Evolutionary conservation across 2,888 invertebrate species (phyloP), one percentile per base, ranked within the genome.

Genomic region (Cheilosia scutellata): DNA sequence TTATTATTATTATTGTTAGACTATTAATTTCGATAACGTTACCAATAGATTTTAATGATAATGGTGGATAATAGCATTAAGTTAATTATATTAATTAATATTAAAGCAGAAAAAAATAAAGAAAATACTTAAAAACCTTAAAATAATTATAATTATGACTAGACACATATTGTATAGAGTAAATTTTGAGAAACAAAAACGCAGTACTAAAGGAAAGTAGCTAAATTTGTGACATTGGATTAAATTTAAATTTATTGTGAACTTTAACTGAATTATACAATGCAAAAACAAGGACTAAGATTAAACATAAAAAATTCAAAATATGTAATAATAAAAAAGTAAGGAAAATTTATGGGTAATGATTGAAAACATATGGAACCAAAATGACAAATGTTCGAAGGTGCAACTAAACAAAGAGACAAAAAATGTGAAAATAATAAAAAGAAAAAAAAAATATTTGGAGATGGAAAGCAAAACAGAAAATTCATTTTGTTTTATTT

Each of bases 391-490:
- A 68, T 66, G 60, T 86, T 86, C 16, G 76, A 77, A 44, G 31
- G 27, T 51, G 11, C 9, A 27, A 71, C 44, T 65, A 66, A 70
- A 80, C 25, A 70, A 58, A 70, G 25, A 42, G 37, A 29, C 37
- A n/a, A n/a, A n/a, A 76, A 55, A 80, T 53, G 70, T 75, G 79
- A 79, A 62, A 80, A 86, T 68, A 75, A 66, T 65, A 47, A 29
- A 33, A 60, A 68, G n/a, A 66, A 57, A 27, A 55, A 60, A 49
- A 27, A 79, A 58, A 71, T 68, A 72, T 86, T 86, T 77, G 86
- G 76, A 86, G 76, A 86, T 68, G 76, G 72, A 86, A 86, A 86
- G 82, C 82, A 82, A 86, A 84, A 82, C 62, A 76, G 60, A 78
- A 72, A 68, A 47, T n/a, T 49, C 31, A 13, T 5, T 42, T 49